phyloP scores from a whole-genome alignment of 1,140 invertebrate species.

The Chlorops oryzae region DNA sequence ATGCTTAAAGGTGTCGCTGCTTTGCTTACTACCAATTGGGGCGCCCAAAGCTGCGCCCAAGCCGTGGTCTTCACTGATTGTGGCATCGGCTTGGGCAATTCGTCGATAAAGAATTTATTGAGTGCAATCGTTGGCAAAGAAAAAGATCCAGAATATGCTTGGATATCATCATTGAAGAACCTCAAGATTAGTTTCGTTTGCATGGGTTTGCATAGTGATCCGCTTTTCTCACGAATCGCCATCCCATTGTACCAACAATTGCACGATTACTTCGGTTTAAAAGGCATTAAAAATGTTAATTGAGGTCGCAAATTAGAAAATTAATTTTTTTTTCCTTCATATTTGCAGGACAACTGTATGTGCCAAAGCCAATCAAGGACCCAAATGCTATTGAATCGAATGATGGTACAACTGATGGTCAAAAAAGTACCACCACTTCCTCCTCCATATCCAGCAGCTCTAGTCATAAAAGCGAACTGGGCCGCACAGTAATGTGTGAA shows the following conservation, averaged over 20 bases:
- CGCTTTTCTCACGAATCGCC: slow-evolving; percentile 47
- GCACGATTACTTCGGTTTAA: slow-evolving; percentile 28
- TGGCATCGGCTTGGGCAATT: slow-evolving; percentile 39
- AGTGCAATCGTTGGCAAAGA: slow-evolving; percentile 22
- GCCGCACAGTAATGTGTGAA: slow-evolving; percentile 51
- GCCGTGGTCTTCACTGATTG: slow-evolving; percentile 42
- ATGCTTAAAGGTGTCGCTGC: slow-evolving; percentile 33
- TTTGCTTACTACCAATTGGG: slow-evolving; percentile 36
- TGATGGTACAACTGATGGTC: neutral
- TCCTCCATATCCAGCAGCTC: slow-evolving; percentile 32
- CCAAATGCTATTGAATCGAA: slow-evolving; percentile 14
- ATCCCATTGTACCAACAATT: slow-evolving; percentile 35
- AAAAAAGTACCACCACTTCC: neutral
- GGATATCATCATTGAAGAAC: slow-evolving; percentile 69
- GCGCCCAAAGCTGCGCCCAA: slow-evolving; percentile 36
- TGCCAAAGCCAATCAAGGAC: slow-evolving; percentile 30
- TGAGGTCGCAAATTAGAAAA: neutral
- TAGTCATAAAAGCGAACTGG: slow-evolving; percentile 48
- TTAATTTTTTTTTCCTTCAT: neutral
- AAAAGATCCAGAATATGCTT: slow-evolving; percentile 48
- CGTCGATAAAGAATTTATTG: slow-evolving; percentile 28
- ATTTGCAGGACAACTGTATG: slow-evolving; percentile 34
- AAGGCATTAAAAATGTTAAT: slow-evolving; percentile 17
- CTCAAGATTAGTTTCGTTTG: slow-evolving; percentile 70
- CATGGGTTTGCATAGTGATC: slow-evolving; percentile 53